Evolutionary conservation across 1,140 invertebrate species (phyloP).

Genomic region (Euborellia annulipes): DNA sequence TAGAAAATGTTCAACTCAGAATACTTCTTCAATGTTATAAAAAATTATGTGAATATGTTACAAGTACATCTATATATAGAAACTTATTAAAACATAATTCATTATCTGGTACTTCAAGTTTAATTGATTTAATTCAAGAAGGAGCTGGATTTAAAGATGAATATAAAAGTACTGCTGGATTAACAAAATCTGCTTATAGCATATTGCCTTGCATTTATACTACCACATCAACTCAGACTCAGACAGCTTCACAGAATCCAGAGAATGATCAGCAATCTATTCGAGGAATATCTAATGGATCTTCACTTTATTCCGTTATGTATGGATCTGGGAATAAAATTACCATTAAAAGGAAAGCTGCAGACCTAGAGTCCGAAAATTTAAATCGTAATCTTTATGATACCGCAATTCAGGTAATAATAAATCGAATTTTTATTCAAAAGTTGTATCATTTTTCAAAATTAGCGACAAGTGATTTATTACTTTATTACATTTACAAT

Average conservation of each 20-base stretch:
- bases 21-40: conserved; percentile 76
- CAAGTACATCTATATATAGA: conserved; percentile 49
- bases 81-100: conserved; percentile 31
- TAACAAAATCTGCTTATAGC: conserved; percentile 52
- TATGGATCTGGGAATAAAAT: conserved; percentile 68
- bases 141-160: conserved; percentile 61
- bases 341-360: conserved; percentile 60
- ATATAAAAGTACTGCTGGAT: conserved; percentile 47
- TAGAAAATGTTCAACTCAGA: conserved; percentile 64
- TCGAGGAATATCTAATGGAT: conserved; percentile 44
- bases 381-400: background rate
- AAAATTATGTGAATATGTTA: conserved; percentile 69
- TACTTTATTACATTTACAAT: too few species aligned
- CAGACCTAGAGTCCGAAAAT: conserved; percentile 23
- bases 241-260: conserved; percentile 7
- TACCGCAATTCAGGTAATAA: conserved; percentile 8
- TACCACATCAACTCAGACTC: conserved; percentile 43
- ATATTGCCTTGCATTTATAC: conserved; percentile 57
- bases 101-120: conserved; percentile 34
- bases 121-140: conserved; percentile 61
- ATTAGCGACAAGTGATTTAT: too few species aligned
- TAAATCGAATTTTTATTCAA: too few species aligned
- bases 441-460: too few species aligned
- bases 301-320: conserved; percentile 59
- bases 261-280: conserved; percentile 30